Evolutionary conservation across 2,113 vertebrate genomes (phyloP), one percentile per base, ranked within the genome.

Genomic region (Pelusios castaneus): DNA sequence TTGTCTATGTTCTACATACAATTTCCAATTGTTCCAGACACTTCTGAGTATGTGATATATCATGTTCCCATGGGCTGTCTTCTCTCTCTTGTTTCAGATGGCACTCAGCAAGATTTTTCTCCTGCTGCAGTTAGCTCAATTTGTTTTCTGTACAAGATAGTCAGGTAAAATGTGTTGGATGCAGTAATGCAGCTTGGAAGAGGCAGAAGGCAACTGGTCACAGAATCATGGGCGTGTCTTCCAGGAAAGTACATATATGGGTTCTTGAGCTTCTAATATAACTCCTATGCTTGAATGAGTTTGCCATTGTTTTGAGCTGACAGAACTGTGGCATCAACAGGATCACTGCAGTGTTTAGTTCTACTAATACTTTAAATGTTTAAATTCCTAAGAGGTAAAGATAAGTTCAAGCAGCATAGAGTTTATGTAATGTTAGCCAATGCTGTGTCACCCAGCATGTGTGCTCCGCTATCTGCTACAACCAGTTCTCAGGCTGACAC

Each of bases 231-330:
- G 11, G 1, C 0, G 2, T 87, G 47, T 85, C 93, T 95, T 5
- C 5, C 17, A 58, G 45, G 58, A 89, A 76, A 95, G 93, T 76
- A 60, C 5, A 79, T 85, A 73, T 45, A 29, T 60, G 80, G 31
- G 8, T 95, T 91, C 83, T 85, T 91, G 63, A 87, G 83, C 29
- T 54, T 84, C 56, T 45, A 80, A 45, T 90, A 77, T 49, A 91
- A 90, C 85, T 1, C 0, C 76, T 88, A 34, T 73, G 60, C 58
- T 60, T 87, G 76, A 60, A 91, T 31, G 38, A 89, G 76, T n/a
- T 94, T 2, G 1, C 38, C 34, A 91, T 93, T 94, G 63, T 94
- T 93, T 92, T 41, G 76, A 85, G 82, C 70, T 89, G 89, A 89
- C 70, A 80, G 41, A 63, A 79, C 55, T 56, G 85, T 92, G 41